These are phyloP conservation scores for Poecilus cupreus DNA, from an alignment of 2,888 invertebrate species.

Conservation along the genomic window DNA sequence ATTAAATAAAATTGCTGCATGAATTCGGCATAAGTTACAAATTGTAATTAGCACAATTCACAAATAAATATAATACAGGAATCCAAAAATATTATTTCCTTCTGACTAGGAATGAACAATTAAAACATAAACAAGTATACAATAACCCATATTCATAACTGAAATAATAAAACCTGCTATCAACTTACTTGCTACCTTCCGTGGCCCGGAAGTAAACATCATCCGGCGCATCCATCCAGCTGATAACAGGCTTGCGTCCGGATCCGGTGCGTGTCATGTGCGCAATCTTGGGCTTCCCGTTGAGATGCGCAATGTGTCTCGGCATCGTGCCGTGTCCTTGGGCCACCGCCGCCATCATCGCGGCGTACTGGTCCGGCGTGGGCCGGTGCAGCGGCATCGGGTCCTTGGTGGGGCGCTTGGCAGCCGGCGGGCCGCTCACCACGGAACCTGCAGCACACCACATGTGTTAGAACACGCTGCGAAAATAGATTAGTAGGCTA, in stretches of 20 bases:
- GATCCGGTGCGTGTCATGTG: constrained; percentile 85
- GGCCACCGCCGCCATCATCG: constrained; percentile 81
- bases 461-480: neutral
- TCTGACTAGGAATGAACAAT: too few relatives aligned
- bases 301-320: constrained; percentile 83
- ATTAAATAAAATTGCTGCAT: too few relatives aligned
- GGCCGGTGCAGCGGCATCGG: constrained; percentile 82
- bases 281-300: constrained; percentile 88
- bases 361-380: constrained; percentile 81
- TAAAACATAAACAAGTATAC: too few relatives aligned
- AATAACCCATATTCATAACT: too few relatives aligned
- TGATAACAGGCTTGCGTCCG: constrained; percentile 92
- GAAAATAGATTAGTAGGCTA: constrained; percentile 43
- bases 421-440: constrained; percentile 77
- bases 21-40: too few relatives aligned
- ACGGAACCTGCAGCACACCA: constrained; percentile 67
- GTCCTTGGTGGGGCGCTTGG: constrained; percentile 89
- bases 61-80: too few relatives aligned
- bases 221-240: constrained; percentile 98
- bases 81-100: too few relatives aligned
- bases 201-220: constrained; percentile 97
- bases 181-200: constrained; percentile 89
- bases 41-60: too few relatives aligned
- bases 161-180: neutral
- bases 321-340: constrained; percentile 81